Percentiles rank a stretch among this genome's conserved stretches.
phyloP scores from a whole-genome alignment of 2,888 invertebrate genomes.

The Megamerina dolium region DNA sequence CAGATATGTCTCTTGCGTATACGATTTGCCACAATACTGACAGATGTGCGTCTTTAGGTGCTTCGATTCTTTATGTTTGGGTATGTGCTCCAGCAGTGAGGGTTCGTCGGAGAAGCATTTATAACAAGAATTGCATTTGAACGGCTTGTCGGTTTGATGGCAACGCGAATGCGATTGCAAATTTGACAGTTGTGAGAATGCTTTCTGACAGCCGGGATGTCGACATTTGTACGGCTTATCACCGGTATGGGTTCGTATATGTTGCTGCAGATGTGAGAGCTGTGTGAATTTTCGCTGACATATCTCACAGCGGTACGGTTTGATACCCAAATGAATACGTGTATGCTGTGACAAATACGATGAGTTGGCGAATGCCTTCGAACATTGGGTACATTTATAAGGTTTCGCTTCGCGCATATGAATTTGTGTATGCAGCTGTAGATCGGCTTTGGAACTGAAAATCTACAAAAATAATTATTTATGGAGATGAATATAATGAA shows the following conservation, averaged over 20 bases:
- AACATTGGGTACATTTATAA: conserved; percentile 98
- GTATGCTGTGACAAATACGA: conserved; percentile 99
- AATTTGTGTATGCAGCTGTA: conserved; percentile 94
- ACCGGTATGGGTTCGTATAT: conserved; percentile 98
- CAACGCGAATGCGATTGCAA: conserved; percentile 98
- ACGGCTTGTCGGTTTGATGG: conserved; percentile 99
- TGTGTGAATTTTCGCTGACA: conserved; percentile 99
- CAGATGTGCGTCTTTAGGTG: conserved; percentile 99
- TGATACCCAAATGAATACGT: conserved; percentile 97
- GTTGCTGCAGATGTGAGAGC: conserved; percentile 97
- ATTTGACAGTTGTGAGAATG: conserved; percentile 98
- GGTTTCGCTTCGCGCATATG: conserved; percentile 99
- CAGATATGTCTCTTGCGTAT: conserved; percentile 98
- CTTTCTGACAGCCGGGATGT: conserved; percentile 96
- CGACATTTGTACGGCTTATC: conserved; percentile 99
- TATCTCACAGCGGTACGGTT: conserved; percentile 97
- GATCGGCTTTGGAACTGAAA: conserved; percentile 94
- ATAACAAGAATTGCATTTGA: conserved; percentile 99
- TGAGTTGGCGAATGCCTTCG: conserved; percentile 98
- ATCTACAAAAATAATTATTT: conserved; percentile 62
- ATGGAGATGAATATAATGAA: background rate
- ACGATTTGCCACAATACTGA: conserved; percentile 98
- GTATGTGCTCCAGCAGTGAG: conserved; percentile 96
- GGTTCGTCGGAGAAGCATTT: conserved; percentile 99
- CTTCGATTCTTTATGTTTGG: conserved; percentile 98